Percentiles rank a stretch among this genome's conserved stretches.
Conservation (phyloP, 2,888 invertebrate genomes). For the Fragum fragum region DNA sequence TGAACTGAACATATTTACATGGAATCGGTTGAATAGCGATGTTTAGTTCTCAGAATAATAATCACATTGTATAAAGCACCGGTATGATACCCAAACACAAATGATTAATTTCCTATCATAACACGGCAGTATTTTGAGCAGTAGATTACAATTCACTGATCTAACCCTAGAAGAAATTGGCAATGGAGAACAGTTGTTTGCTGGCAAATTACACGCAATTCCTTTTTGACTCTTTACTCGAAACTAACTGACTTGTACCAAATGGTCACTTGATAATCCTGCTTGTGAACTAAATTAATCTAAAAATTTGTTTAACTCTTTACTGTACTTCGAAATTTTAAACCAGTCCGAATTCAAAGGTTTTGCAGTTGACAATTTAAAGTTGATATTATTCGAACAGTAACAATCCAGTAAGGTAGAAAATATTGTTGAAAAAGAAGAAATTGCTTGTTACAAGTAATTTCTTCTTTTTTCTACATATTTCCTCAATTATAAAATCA, state of each 20-base stretch:
- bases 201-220: neutral
- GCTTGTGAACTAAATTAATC: no score
- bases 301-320: no score
- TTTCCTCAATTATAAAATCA: no score
- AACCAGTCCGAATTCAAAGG: no score
- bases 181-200: slow-evolving; percentile 2
- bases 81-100: neutral
- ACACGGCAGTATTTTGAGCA: neutral
- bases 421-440: neutral
- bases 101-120: slow-evolving; percentile 1
- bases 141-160: neutral
- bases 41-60: no score
- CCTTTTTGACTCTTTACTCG: neutral
- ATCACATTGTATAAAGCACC: neutral
- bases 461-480: neutral
- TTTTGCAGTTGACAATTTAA: no score
- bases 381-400: no score
- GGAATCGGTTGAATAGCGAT: no score
- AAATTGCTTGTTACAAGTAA: neutral
- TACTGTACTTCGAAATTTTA: no score
- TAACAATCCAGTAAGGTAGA: no score
- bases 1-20: no score
- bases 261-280: no score
- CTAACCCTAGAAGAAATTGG: neutral
- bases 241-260: neutral